These are phyloP conservation scores for Petrocephalus sullivani DNA, from an alignment of 2,797 vertebrate species.

Conservation along the genomic window DNA sequence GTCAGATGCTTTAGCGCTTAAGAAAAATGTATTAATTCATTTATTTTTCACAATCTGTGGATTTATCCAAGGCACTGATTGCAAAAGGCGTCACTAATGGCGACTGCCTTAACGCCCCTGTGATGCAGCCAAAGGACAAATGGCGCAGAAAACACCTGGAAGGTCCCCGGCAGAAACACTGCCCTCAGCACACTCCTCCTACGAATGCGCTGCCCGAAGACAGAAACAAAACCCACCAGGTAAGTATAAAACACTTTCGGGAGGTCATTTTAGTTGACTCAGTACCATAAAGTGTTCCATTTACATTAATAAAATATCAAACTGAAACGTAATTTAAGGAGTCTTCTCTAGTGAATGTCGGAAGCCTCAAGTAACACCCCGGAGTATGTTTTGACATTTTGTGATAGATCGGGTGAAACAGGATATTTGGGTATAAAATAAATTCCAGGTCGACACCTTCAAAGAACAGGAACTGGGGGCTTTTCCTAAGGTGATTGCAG, in stretches of 20 bases:
- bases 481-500: neutral
- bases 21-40: neutral
- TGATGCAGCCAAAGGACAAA: neutral
- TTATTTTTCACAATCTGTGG: neutral
- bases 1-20: neutral
- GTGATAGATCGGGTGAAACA: neutral
- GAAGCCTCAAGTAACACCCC: neutral
- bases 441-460: neutral
- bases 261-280: neutral
- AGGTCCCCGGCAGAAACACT: neutral
- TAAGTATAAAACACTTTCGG: neutral
- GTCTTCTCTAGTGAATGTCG: neutral
- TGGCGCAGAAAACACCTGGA: neutral
- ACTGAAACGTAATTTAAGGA: neutral
- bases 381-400: conserved; percentile 11
- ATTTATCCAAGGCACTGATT: conserved; percentile 6
- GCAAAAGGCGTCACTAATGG: neutral
- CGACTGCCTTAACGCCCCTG: neutral
- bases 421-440: neutral
- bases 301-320: conserved; percentile 13
- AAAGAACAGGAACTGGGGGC: neutral
- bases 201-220: neutral
- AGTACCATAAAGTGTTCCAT: neutral
- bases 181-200: neutral
- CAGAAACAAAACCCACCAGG: neutral